These are phyloP conservation scores for Halcyon badia DNA, from an alignment of 2,797 vertebrate genomes.

Conservation along the genomic window DNA sequence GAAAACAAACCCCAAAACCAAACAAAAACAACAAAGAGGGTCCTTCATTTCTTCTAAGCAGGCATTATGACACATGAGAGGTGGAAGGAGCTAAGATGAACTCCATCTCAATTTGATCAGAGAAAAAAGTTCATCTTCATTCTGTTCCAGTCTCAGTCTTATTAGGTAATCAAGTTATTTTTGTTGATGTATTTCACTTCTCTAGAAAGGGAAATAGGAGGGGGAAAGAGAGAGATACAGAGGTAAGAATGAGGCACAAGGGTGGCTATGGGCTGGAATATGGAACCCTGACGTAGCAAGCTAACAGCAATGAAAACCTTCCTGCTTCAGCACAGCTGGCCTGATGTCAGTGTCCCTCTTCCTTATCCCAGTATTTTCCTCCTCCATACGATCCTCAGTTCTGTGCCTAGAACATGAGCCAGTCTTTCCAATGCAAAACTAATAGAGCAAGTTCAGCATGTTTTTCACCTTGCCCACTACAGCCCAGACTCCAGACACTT, in stretches of 20 bases:
- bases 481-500: neutral
- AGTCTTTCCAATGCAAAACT: neutral
- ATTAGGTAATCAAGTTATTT: neutral
- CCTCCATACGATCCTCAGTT: neutral
- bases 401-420: neutral
- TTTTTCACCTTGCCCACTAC: neutral
- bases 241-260: neutral
- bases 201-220: neutral
- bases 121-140: neutral
- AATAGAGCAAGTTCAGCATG: neutral
- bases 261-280: neutral
- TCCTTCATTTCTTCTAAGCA: neutral
- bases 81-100: neutral
- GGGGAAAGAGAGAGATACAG: neutral
- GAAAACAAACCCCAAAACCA: neutral
- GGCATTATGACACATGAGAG: neutral
- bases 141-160: neutral
- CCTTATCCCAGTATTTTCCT: neutral
- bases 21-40: neutral
- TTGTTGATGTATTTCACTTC: neutral
- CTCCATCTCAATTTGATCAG: neutral
- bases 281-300: neutral
- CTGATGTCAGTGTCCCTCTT: neutral
- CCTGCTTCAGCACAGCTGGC: neutral
- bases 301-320: neutral